Conservation (phyloP, 2,888 invertebrate species). For the Macaria notata region DNA sequence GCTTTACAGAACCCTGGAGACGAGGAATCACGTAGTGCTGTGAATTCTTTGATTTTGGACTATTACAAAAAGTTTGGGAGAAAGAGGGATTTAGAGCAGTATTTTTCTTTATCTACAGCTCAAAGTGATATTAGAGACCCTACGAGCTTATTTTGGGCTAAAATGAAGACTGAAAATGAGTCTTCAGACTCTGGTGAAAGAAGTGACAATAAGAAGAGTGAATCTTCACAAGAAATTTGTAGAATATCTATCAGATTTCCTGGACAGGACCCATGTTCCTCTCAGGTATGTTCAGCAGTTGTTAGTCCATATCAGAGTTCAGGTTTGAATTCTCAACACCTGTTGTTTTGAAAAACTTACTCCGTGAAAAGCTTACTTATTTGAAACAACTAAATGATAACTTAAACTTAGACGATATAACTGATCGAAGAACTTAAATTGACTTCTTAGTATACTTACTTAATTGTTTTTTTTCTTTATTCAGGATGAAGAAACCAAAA, state of each 20-base stretch:
- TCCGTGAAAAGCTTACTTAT: too few species aligned
- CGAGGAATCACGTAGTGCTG: slow-evolving; percentile 48
- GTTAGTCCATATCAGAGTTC: too few species aligned
- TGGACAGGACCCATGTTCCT: slow-evolving; percentile 54
- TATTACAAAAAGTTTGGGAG: slow-evolving; percentile 87
- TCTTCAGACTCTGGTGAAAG: slow-evolving; percentile 68
- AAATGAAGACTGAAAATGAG: slow-evolving; percentile 68
- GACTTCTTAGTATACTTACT: neutral
- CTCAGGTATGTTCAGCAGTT: slow-evolving; percentile 47
- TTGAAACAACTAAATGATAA: too few species aligned
- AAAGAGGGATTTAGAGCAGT: slow-evolving; percentile 85
- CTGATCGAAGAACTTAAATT: too few species aligned
- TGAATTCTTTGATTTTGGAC: slow-evolving; percentile 79
- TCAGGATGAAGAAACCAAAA: slow-evolving; percentile 51
- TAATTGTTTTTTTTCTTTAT: slow-evolving; percentile 11
- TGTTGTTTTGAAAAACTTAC: too few species aligned
- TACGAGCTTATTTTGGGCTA: slow-evolving; percentile 68
- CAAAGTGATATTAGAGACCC: slow-evolving; percentile 69
- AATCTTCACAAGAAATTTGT: slow-evolving; percentile 69
- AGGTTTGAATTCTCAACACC: too few species aligned
- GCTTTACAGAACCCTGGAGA: slow-evolving; percentile 32
- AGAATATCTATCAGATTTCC: slow-evolving; percentile 72
- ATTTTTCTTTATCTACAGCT: slow-evolving; percentile 80
- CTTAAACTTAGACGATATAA: too few species aligned
- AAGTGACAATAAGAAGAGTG: slow-evolving; percentile 47